phyloP scores from a whole-genome alignment of 2,113 vertebrate species.

The Dipodomys ordii region DNA sequence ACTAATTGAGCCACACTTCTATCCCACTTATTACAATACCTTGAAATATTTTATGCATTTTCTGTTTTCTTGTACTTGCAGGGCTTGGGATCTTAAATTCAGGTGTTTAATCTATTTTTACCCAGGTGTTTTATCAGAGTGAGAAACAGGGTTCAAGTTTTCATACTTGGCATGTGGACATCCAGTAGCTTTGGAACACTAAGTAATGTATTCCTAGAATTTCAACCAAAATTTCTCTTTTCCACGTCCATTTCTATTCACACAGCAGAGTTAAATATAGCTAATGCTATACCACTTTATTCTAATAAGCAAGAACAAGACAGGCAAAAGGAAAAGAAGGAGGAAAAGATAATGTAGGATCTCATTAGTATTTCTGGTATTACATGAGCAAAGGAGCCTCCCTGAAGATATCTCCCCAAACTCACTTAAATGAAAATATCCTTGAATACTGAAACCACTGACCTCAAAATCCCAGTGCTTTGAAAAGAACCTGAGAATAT shows the following conservation, averaged over 20 bases:
- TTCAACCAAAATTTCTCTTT: not conserved
- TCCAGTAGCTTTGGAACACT: not conserved
- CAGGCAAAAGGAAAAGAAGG: not conserved
- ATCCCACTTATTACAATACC: not conserved
- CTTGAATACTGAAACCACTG: not conserved
- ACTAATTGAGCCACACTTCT: no score
- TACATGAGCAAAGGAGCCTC: not conserved
- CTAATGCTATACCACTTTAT: not conserved
- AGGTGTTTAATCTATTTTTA: not conserved
- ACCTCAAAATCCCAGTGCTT: not conserved
- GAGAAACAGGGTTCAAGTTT: no score
- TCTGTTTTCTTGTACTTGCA: not conserved
- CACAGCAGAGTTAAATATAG: not conserved
- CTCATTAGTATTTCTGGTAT: not conserved
- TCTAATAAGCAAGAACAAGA: not conserved
- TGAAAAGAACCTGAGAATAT: not conserved
- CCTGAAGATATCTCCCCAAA: not conserved
- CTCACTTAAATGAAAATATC: no score
- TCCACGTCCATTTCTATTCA: not conserved
- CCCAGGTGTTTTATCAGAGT: not conserved
- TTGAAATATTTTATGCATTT: not conserved
- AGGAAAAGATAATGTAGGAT: not conserved
- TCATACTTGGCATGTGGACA: not conserved
- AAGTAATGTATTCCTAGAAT: not conserved
- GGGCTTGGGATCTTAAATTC: not conserved